These are phyloP conservation scores for Dasyornis broadbenti DNA, from an alignment of 2,113 vertebrate species.

Conservation along the genomic window DNA sequence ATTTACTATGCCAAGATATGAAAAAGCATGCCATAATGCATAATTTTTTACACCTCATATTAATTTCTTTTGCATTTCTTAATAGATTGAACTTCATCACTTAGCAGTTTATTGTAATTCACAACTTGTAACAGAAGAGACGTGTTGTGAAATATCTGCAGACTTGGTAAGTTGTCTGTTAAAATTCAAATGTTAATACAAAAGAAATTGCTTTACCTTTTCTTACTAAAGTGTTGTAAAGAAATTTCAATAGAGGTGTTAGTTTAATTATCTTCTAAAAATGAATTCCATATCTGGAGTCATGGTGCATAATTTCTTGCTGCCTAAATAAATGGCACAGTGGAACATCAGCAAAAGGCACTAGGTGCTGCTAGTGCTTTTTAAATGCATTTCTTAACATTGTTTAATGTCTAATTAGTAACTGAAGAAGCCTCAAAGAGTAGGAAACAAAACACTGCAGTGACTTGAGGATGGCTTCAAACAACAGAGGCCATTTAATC, in stretches of 20 bases:
- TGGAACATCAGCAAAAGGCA: not conserved
- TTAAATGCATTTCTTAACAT: not conserved
- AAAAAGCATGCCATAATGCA: not conserved
- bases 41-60: not conserved
- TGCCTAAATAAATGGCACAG: not conserved
- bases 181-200: not conserved
- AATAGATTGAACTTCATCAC: conserved; percentile 89
- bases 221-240: not conserved
- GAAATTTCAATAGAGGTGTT: not conserved
- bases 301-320: not conserved
- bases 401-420: not conserved
- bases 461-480: not conserved
- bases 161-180: conserved; percentile 76
- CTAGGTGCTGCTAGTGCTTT: conserved; percentile 1
- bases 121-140: conserved; percentile 78
- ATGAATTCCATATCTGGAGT: not conserved
- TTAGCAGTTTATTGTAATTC: conserved; percentile 88
- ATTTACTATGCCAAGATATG: not conserved
- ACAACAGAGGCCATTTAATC: not conserved
- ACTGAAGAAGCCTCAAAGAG: not conserved
- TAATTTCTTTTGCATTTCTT: conserved; percentile 24
- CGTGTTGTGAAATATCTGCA: conserved; percentile 83
- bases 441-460: not conserved
- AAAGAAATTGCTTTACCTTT: not conserved
- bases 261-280: not conserved